These are phyloP conservation scores for Eupeodes latifasciatus DNA, from an alignment of 2,888 invertebrate genomes.

Conservation along the genomic window DNA sequence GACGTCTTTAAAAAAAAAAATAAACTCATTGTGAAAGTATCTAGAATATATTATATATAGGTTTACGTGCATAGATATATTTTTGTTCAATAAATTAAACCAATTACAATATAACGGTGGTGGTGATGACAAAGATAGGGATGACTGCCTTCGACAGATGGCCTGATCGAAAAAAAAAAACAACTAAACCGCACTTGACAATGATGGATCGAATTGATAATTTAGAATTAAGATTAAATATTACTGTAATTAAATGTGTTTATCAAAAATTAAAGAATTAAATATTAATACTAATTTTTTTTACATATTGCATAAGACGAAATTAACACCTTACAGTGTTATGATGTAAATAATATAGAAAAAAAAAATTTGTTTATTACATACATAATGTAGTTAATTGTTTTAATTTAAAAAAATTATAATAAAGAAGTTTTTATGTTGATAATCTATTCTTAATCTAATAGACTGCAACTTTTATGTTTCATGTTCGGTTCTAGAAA, in stretches of 20 bases:
- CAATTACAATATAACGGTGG: slow-evolving; percentile 26
- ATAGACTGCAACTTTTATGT: slow-evolving; percentile 43
- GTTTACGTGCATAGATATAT: slow-evolving; percentile 12
- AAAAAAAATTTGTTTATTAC: slow-evolving; percentile 15
- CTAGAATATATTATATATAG: slow-evolving; percentile 3
- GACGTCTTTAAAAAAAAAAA: slow-evolving; percentile 3
- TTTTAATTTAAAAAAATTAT: slow-evolving; percentile 42
- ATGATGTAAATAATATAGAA: slow-evolving; percentile 46
- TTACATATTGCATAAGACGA: slow-evolving; percentile 36
- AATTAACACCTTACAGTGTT: slow-evolving; percentile 16
- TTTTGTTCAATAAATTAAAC: slow-evolving; percentile 45
- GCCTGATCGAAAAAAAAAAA: slow-evolving; percentile 7
- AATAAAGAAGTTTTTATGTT: slow-evolving; percentile 35
- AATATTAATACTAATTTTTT: slow-evolving; percentile 36
- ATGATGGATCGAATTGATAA: slow-evolving; percentile 73
- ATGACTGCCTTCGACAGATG: slow-evolving; percentile 36
- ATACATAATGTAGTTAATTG: slow-evolving; percentile 50
- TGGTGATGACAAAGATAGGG: slow-evolving; percentile 13
- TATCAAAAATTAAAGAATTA: slow-evolving; percentile 17
- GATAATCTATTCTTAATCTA: not conserved
- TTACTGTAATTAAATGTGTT: slow-evolving; percentile 42
- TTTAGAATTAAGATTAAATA: slow-evolving; percentile 55
- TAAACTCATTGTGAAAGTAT: slow-evolving; percentile 55
- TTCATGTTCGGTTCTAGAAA: slow-evolving; percentile 11
- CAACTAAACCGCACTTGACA: slow-evolving; percentile 65